phyloP scores from a whole-genome alignment of 2,113 vertebrate species.

The Thunnus thynnus region DNA sequence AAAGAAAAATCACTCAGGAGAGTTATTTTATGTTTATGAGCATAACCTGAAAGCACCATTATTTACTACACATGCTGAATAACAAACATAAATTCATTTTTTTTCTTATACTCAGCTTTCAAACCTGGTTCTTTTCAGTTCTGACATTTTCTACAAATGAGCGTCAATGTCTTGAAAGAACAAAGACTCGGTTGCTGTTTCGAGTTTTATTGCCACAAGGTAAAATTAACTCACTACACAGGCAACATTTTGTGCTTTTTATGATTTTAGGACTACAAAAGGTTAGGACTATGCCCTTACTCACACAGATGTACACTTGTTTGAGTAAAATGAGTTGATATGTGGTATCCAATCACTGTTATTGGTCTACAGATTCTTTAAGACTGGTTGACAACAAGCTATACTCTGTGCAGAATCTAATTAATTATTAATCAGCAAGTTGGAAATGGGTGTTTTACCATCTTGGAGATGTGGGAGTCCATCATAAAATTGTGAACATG shows the following conservation, averaged over 20 bases:
- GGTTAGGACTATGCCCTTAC: not conserved
- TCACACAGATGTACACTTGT: no score
- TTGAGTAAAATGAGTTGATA: not conserved
- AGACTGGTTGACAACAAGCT: no score
- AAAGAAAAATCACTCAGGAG: constrained; percentile 23
- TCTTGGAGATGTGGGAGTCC: constrained; percentile 96
- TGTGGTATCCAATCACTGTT: not conserved
- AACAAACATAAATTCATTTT: constrained; percentile 15
- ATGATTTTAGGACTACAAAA: no score
- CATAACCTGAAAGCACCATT: constrained; percentile 18
- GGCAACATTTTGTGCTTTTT: no score
- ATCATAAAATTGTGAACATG: constrained; percentile 99
- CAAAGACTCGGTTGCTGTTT: not conserved
- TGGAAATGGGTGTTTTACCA: constrained; percentile 79
- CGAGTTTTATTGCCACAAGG: not conserved
- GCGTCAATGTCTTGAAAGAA: not conserved
- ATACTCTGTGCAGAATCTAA: not conserved
- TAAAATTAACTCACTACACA: not conserved
- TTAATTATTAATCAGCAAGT: not conserved
- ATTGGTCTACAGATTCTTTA: no score
- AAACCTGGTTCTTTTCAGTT: not conserved
- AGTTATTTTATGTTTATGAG: constrained; percentile 50
- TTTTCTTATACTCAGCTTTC: not conserved
- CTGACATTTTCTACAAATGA: not conserved
- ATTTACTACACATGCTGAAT: constrained; percentile 37